Conservation (phyloP, 1,140 invertebrate species). For the Aphaenogaster ashmeadi region DNA sequence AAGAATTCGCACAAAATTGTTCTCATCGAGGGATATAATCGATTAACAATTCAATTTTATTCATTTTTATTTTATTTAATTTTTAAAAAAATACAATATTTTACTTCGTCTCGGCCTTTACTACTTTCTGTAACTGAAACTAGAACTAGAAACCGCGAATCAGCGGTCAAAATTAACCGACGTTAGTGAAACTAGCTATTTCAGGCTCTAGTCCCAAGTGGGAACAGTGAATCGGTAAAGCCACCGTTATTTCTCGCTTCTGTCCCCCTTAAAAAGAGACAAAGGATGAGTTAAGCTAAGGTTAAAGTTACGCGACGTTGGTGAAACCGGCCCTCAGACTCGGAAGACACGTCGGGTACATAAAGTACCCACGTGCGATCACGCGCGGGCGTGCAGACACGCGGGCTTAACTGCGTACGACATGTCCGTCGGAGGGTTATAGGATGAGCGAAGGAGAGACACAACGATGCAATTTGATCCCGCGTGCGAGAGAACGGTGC, state of each 20-base stretch:
- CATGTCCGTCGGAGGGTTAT: slow-evolving; percentile 38
- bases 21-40: background rate
- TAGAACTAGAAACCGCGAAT: slow-evolving; percentile 7
- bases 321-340: slow-evolving; percentile 57
- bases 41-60: background rate
- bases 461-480: slow-evolving; percentile 72
- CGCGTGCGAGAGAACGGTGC: slow-evolving; percentile 50
- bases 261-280: background rate
- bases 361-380: slow-evolving; percentile 65
- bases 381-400: slow-evolving; percentile 63
- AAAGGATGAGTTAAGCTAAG: slow-evolving; percentile 35
- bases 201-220: slow-evolving; percentile 27
- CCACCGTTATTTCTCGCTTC: background rate
- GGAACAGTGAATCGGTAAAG: slow-evolving; percentile 13
- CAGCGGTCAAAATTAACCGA: slow-evolving; percentile 30
- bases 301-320: slow-evolving; percentile 60
- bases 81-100: background rate
- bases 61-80: background rate
- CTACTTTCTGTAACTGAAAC: slow-evolving; percentile 10
- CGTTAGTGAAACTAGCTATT: slow-evolving; percentile 19
- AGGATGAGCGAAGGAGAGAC: slow-evolving; percentile 56
- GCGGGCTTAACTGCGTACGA: slow-evolving; percentile 68
- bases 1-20: background rate
- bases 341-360: slow-evolving; percentile 57
- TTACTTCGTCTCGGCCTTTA: background rate